Base-by-base conservation (phyloP, 2,113 vertebrate genomes). In the Himantopus leucocephalus region DNA sequence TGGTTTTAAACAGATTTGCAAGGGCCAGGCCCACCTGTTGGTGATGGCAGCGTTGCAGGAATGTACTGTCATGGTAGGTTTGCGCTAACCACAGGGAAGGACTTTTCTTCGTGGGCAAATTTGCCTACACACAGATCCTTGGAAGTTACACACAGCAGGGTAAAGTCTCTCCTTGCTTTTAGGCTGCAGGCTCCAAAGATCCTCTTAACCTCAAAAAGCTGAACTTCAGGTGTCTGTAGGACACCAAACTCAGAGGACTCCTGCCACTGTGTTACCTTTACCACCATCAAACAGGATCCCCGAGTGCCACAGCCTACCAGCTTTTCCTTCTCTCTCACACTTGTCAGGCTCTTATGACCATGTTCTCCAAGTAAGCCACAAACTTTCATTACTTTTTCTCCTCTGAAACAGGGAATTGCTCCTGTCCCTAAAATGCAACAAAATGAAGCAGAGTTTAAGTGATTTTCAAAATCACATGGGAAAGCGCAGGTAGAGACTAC, bases 51-150 rank as follows among this genome's bases (percentile, higher is more conserved):
- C 7, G 1, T 18, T 59, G 66, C 48, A 88, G 74, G 62, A 82
- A 50, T 0, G 1, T 30, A 41, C 14, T 47, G 43, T 35, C 45
- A 68, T 0, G 0, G 70, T 32, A 88, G 30, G 27, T 26, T 82
- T 5, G 3, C 4, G 6, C 27, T 43, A 27, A 52, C 34, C 3
- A 7, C 16, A 14, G 55, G 26, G 66, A 89, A 30, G 12, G 32
- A 58, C 74, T 72, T 81, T 41, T 37, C 45, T 60, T 53, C 10
- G 4, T 8, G 29, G 10, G 30, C 20, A 86, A 58, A 81, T 58
- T 37, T 71, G 8, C 23, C 48, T 66, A 12, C n/a, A 12, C 19
- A 41, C 6, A 68, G 70, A 66, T 64, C 23, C 23, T 10, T 62
- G 45, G 11, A 77, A 85, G 24, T 53, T 83, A 56, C 7, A 68